Base-by-base conservation (phyloP, 2,888 invertebrate species). In the Teinopalpus imperialis region DNA sequence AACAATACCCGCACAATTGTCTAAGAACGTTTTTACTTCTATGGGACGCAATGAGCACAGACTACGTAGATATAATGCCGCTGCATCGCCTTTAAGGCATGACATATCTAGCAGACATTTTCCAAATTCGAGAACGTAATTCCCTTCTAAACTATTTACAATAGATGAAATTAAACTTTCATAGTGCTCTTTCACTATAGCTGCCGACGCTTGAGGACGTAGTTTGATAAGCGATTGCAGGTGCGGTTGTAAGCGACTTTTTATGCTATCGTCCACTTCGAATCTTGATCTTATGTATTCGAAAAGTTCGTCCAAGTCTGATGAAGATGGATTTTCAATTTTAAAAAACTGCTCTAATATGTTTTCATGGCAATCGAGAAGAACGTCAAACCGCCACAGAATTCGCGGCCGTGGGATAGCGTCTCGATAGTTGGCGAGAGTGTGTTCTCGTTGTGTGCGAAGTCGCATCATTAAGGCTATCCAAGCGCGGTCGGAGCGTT, bases 401-500 rank as follows among this genome's bases (percentile, higher is more conserved):
- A 81, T 60, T 31, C 83, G 73, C 20, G 85, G 74, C 6, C 81
- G 71, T 2, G 40, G 52, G 12, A 55, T 43, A 23, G 60, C 53
- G 48, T 56, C 43, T 21, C 53, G 49, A 49, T 62, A 56, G 37
- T 62, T 61, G 16, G 53, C 51, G n/a, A 58, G 56, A 29, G 61
- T 56, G 29, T 45, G 52, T n/a, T 54, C 59, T 43, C 48, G 60
- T 60, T 57, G 57, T 43, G 57, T 49, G 12, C 69, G 67, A 21
- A 57, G 45, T 5, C 65, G 66, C 29, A 51, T 49, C 21, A 71
- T 49, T 18, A 82, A 56, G 14, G 68, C 66, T 6, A 81, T 59
- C 82, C 81, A 83, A 3, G 80, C 78, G 48, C 77, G 73, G 57
- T 87, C 86, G 8, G 78, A 66, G 18, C 80, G 69, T 62, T 81